Evolutionary conservation across 2,797 vertebrate species (phyloP).

Genomic region (Sternotherus odoratus): DNA sequence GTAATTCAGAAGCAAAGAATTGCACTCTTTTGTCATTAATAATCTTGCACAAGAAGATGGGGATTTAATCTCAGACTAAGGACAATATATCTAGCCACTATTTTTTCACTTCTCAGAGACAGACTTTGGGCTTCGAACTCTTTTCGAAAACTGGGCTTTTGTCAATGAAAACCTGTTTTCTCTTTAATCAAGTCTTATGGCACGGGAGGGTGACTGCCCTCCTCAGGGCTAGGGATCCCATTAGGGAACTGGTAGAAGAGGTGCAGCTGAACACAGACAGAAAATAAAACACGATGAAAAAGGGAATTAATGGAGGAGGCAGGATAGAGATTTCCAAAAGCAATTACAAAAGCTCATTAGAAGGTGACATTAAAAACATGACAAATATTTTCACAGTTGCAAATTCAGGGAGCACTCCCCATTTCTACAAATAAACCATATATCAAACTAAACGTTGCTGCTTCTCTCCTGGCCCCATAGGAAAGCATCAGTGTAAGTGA

Average conservation of each 20-base stretch:
- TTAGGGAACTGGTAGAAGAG: neutral
- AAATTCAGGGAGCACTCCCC: constrained; percentile 7
- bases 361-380: neutral
- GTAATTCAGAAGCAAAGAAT: constrained; percentile 13
- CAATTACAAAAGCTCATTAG: neutral
- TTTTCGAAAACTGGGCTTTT: constrained; percentile 26
- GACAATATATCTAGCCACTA: neutral
- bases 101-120: neutral
- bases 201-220: neutral
- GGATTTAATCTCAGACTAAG: constrained; percentile 39
- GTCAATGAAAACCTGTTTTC: constrained; percentile 58
- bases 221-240: neutral
- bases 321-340: neutral
- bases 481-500: constrained; percentile 21
- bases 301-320: neutral
- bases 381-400: neutral
- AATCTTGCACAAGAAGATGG: constrained; percentile 7
- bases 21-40: constrained; percentile 1
- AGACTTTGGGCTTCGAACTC: constrained; percentile 58
- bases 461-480: neutral
- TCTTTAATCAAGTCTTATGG: constrained; percentile 19
- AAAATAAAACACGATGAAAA: neutral
- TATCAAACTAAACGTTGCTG: constrained; percentile 42
- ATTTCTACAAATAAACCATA: constrained; percentile 35
- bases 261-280: neutral